Evolutionary conservation across 2,113 vertebrate genomes (phyloP).

Genomic region (Pterocles orientalis): DNA sequence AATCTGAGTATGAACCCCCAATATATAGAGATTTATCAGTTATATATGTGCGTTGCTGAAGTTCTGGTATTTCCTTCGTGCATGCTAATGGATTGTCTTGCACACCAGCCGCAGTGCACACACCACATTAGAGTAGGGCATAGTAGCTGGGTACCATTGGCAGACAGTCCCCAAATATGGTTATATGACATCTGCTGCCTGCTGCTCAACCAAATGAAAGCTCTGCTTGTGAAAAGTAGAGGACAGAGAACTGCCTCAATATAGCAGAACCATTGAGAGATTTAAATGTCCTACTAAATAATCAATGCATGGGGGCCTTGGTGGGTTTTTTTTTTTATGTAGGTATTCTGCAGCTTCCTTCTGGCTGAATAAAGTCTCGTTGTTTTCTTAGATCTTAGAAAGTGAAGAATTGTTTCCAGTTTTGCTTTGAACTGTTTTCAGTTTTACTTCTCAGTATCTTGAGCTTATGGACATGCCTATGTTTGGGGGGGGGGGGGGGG

Average conservation of each 20-base stretch:
- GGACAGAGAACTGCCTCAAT: background rate
- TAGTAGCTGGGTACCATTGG: background rate
- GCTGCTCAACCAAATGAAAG: background rate
- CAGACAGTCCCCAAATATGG: background rate
- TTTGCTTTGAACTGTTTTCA: background rate
- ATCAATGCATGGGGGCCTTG: background rate
- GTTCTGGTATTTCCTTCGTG: background rate
- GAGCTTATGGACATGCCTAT: background rate
- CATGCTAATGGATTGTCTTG: background rate
- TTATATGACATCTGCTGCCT: background rate
- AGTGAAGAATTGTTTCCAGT: background rate
- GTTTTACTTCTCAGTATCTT: background rate
- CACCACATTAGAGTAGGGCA: fast-evolving
- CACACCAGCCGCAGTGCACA: background rate
- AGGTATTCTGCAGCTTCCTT: background rate
- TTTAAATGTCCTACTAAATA: background rate
- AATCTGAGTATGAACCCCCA: too few species aligned
- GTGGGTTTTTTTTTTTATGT: background rate
- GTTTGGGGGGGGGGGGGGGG: background rate
- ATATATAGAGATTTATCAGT: background rate
- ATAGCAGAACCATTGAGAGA: background rate
- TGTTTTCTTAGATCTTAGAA: background rate
- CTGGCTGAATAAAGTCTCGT: background rate
- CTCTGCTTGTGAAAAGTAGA: background rate
- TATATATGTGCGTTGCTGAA: background rate